Percentiles rank a stretch among this genome's conserved stretches.
Evolutionary conservation across 2,888 invertebrate genomes (phyloP).

Genomic region (Cheilosia vernalis): DNA sequence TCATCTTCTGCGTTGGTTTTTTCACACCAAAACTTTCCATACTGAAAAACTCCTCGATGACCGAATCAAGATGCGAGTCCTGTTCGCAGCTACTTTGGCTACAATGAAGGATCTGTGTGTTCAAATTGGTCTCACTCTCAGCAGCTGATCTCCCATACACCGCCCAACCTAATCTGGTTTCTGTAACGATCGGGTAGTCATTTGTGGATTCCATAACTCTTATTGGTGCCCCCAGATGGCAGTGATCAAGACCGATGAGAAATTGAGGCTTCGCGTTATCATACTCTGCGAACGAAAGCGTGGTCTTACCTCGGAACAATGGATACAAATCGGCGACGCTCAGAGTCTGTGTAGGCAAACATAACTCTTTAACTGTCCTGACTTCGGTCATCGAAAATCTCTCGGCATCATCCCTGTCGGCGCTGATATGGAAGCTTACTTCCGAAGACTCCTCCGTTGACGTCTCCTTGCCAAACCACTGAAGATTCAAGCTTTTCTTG

Average conservation of each 20-base stretch:
- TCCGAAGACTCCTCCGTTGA: not conserved
- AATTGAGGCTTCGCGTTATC: not conserved
- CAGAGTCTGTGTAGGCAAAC: not conserved
- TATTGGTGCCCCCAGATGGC: not conserved
- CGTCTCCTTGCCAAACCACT: not conserved
- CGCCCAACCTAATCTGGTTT: not conserved
- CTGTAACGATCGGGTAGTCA: not conserved
- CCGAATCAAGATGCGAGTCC: not conserved
- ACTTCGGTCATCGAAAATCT: constrained; percentile 2
- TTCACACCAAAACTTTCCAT: constrained; percentile 2
- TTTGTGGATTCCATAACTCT: not conserved
- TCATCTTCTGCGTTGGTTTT: not conserved
- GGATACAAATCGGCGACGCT: not conserved
- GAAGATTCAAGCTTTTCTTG: not conserved
- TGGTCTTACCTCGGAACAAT: not conserved
- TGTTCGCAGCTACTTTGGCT: not conserved
- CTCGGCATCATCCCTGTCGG: constrained; percentile 1
- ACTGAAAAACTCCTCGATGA: not conserved
- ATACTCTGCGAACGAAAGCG: not conserved
- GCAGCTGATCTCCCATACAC: not conserved
- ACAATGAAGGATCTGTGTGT: constrained; percentile 2
- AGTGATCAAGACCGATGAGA: not conserved
- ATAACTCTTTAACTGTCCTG: not conserved
- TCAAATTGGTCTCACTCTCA: not conserved
- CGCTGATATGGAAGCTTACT: not conserved